Percentiles rank a stretch among this genome's conserved stretches.
phyloP scores from a whole-genome alignment of 1,140 invertebrate species.

The Druon quercuslanigerum region DNA sequence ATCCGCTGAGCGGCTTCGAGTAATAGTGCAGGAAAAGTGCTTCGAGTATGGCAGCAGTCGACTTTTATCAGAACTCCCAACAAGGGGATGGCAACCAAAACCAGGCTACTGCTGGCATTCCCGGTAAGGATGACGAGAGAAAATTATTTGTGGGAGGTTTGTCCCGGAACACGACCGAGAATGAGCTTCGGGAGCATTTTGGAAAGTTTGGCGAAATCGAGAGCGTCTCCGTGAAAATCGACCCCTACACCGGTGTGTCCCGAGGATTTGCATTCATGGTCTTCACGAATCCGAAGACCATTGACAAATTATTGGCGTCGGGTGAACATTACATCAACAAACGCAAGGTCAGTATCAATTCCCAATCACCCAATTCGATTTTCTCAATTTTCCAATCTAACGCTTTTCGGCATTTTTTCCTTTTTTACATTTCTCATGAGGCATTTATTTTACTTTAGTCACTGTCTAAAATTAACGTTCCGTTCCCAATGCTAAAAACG shows the following conservation, averaged over 20 bases:
- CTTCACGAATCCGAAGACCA: constrained; percentile 78
- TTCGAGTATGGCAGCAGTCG: constrained; percentile 66
- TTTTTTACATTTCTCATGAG: background rate
- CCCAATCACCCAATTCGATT: background rate
- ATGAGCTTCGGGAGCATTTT: constrained; percentile 80
- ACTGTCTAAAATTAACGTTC: constrained; percentile 28
- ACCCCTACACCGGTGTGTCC: constrained; percentile 79
- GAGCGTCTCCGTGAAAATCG: constrained; percentile 81
- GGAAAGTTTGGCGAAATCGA: constrained; percentile 80
- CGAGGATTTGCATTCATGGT: constrained; percentile 84
- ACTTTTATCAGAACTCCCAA: constrained; percentile 67
- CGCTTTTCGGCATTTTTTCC: background rate
- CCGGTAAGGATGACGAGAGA: constrained; percentile 75
- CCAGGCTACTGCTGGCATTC: constrained; percentile 72
- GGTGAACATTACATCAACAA: constrained; percentile 80
- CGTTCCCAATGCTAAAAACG: constrained; percentile 25
- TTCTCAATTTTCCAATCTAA: background rate
- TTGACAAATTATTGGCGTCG: constrained; percentile 78
- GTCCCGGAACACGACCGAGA: constrained; percentile 74
- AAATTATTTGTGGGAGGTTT: constrained; percentile 76
- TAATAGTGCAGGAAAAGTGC: constrained; percentile 10
- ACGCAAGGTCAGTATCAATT: constrained; percentile 73
- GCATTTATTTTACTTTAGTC: constrained; percentile 21
- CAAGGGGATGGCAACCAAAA: constrained; percentile 56
- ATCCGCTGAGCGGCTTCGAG: constrained; percentile 19